Conservation (phyloP, 2,888 invertebrate species). For the Tromatobia lineatoria region DNA sequence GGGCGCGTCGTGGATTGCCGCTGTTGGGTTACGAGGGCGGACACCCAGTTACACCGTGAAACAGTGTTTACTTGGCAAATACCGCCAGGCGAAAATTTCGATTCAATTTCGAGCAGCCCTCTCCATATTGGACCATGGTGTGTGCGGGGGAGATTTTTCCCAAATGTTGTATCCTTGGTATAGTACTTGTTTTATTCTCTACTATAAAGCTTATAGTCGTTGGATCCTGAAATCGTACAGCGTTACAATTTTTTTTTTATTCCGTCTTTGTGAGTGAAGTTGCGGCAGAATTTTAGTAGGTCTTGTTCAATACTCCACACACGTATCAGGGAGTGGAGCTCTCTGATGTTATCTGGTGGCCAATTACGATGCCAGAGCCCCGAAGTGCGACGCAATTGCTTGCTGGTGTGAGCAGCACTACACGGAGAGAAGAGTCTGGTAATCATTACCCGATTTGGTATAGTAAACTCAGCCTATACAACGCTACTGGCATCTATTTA, state of each 20-base stretch:
- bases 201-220: not conserved
- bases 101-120: constrained; percentile 76
- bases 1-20: constrained; percentile 25
- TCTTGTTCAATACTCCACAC: not conserved
- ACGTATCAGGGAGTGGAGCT: not conserved
- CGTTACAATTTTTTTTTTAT: constrained; percentile 1
- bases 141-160: constrained; percentile 11
- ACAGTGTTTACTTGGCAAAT: constrained; percentile 80
- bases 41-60: constrained; percentile 69
- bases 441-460: too few relatives aligned
- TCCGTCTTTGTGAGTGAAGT: not conserved
- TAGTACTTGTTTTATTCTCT: constrained; percentile 21
- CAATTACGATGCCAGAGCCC: not conserved
- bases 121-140: constrained; percentile 21
- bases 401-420: not conserved
- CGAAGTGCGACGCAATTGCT: not conserved
- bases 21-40: constrained; percentile 38
- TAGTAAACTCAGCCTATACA: too few relatives aligned
- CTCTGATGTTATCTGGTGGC: not conserved
- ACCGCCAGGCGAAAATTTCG: constrained; percentile 78
- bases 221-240: not conserved
- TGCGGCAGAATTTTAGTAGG: not conserved
- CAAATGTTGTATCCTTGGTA: constrained; percentile 42
- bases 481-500: too few relatives aligned
- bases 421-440: too few relatives aligned